Evolutionary conservation across 2,888 invertebrate genomes (phyloP), one percentile per base, ranked within the genome.

Genomic region (Cataglyphis cursor): DNA sequence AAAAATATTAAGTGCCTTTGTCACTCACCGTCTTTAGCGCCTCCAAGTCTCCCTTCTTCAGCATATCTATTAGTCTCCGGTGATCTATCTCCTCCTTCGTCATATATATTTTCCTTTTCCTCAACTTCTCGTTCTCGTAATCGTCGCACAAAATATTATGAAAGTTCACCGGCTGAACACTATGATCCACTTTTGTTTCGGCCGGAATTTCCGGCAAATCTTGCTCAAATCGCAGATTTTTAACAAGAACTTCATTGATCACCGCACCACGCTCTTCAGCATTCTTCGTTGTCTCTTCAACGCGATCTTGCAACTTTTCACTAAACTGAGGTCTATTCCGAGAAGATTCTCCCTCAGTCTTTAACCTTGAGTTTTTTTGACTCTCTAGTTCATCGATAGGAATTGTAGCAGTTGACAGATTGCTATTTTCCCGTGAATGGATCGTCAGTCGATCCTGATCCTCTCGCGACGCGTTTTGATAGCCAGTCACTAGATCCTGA

Each of bases 61-160:
- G 88, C 84, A 93, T 81, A 64, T 93, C 93, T 90, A 93, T 92
- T 85, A 94, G 82, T 86, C 90, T 93, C 78, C 91, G 92, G 12
- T 92, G 90, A 88, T 93, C 93, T 90, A 92, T 91, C 74, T 93
- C 93, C 70, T 93, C 93, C 88, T 92, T 93, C 85, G 92, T 93
- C 85, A 91, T 90, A 84, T 92, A 92, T 59, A 93, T 88, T 86
- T 93, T 91, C 18, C 8, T 90, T 73, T 90, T 90, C 68, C 90
- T 87, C 5, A 83, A 82, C 62, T 85, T 87, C 18, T 91, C 86
- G 68, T 90, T 91, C 72, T 89, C 90, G 84, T 93, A 93, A 89
- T 93, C 91, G 80, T 93, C 93, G 83, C 92, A 92, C 65, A 93
- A 76, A 6, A 93, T 92, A 73, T 92, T 93, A 54, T 91, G 92